Evolutionary conservation across 2,888 invertebrate genomes (phyloP).

Genomic region (Axea sp.): DNA sequence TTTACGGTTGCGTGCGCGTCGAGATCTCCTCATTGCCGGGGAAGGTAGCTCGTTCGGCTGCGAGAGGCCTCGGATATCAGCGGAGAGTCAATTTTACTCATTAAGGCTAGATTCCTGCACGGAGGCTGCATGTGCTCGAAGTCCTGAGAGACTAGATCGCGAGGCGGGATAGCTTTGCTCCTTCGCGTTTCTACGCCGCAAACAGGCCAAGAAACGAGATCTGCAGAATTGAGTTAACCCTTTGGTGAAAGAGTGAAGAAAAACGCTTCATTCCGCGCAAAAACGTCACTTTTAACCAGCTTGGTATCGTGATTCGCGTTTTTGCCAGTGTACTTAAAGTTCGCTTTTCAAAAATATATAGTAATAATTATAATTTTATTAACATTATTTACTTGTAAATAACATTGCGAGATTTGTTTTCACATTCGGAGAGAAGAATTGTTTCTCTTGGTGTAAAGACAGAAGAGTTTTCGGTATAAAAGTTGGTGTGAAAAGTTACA

Average conservation of each 20-base stretch:
- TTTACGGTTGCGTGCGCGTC: slow-evolving; percentile 61
- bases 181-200: slow-evolving; percentile 64
- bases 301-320: slow-evolving; percentile 22
- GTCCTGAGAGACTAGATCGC: slow-evolving; percentile 71
- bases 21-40: slow-evolving; percentile 51
- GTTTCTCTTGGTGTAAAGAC: no score
- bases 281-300: slow-evolving; percentile 49
- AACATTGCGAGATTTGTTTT: no score
- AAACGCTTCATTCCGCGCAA: slow-evolving; percentile 38
- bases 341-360: background rate
- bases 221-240: slow-evolving; percentile 53
- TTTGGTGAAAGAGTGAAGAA: slow-evolving; percentile 52
- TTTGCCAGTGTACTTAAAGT: background rate
- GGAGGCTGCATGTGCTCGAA: slow-evolving; percentile 64
- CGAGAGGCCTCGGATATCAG: slow-evolving; percentile 49
- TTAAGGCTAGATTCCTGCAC: slow-evolving; percentile 78
- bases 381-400: no score
- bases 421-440: no score
- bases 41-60: slow-evolving; percentile 43
- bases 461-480: no score
- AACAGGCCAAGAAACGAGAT: slow-evolving; percentile 65
- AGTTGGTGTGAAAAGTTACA: no score
- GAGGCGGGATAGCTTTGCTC: slow-evolving; percentile 70
- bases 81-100: slow-evolving; percentile 76
- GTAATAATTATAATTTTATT: background rate